phyloP scores from a whole-genome alignment of 2,888 invertebrate species.

The Eristalinus aeneus region DNA sequence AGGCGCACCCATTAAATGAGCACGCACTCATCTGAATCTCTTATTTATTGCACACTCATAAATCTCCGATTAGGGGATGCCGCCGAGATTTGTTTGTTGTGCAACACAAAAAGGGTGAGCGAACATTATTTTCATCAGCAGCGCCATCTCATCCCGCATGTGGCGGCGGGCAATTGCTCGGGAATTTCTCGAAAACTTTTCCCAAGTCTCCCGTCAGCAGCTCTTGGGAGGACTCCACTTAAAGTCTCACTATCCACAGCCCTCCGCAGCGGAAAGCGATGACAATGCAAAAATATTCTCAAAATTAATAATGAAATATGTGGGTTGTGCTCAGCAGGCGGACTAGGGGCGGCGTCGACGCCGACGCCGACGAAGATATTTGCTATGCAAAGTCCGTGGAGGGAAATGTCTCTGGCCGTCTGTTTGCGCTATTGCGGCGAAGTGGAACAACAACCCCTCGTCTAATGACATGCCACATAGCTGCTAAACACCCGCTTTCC shows the following conservation, averaged over 20 bases:
- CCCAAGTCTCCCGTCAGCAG: not conserved
- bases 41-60: conserved; percentile 58
- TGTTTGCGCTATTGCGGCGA: not conserved
- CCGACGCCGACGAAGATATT: conserved; percentile 52
- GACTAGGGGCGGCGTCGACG: not conserved
- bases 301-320: conserved; percentile 65
- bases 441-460: conserved; percentile 60
- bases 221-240: not conserved
- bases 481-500: not conserved
- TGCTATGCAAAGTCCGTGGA: conserved; percentile 59
- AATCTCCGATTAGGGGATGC: conserved; percentile 59
- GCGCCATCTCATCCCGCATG: not conserved
- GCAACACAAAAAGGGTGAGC: conserved; percentile 17
- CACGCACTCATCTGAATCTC: conserved; percentile 59
- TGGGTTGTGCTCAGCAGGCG: not conserved
- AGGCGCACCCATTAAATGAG: conserved; percentile 38
- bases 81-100: conserved; percentile 11
- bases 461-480: conserved; percentile 26
- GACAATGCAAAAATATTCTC: conserved; percentile 68
- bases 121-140: not conserved
- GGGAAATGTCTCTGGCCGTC: conserved; percentile 16
- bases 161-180: not conserved
- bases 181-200: not conserved
- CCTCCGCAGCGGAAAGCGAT: conserved; percentile 12
- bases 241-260: not conserved